Evolutionary conservation across 2,113 vertebrate genomes (phyloP).

Genomic region (Pao palembangensis): DNA sequence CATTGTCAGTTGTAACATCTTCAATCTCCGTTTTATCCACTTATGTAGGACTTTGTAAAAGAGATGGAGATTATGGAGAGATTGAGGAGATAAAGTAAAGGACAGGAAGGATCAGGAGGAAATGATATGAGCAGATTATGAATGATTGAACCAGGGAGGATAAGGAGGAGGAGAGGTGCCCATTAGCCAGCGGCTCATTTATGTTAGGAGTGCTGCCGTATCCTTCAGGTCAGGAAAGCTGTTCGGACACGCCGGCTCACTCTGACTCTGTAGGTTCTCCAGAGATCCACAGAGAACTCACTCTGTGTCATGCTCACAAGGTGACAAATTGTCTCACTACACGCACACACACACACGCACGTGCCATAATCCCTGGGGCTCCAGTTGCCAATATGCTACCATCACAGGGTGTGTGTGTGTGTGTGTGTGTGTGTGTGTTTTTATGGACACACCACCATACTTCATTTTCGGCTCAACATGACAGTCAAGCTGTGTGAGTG

Average conservation of each 20-base stretch:
- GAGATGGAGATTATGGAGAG: slow-evolving; percentile 27
- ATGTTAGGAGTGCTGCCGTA: slow-evolving; percentile 5
- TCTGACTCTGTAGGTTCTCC: slow-evolving; percentile 4
- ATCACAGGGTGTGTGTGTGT: slow-evolving; percentile 19
- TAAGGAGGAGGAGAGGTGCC: not conserved
- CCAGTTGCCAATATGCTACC: slow-evolving; percentile 22
- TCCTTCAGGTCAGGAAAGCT: slow-evolving; percentile 59
- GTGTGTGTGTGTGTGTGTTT: not conserved
- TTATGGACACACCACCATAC: slow-evolving; percentile 22
- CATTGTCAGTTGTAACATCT: too few relatives aligned
- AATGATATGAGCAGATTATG: slow-evolving; percentile 12
- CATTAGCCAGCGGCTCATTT: slow-evolving; percentile 30
- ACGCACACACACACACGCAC: slow-evolving; percentile 19
- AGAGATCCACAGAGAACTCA: slow-evolving; percentile 4
- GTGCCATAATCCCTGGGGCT: slow-evolving; percentile 20
- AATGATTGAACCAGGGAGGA: not conserved
- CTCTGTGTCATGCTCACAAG: not conserved
- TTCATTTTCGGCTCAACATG: slow-evolving; percentile 25
- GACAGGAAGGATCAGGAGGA: slow-evolving; percentile 16
- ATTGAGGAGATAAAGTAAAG: slow-evolving; percentile 31
- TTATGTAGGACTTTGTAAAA: slow-evolving; percentile 17
- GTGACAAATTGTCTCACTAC: not conserved
- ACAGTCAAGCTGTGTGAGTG: not conserved
- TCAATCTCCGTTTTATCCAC: slow-evolving; percentile 8
- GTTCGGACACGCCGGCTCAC: slow-evolving; percentile 41